A percentile compares a stretch with the other conserved stretches of the same genome.
Conservation (phyloP, 2,113 vertebrate genomes). For the Marmota flaviventris region DNA sequence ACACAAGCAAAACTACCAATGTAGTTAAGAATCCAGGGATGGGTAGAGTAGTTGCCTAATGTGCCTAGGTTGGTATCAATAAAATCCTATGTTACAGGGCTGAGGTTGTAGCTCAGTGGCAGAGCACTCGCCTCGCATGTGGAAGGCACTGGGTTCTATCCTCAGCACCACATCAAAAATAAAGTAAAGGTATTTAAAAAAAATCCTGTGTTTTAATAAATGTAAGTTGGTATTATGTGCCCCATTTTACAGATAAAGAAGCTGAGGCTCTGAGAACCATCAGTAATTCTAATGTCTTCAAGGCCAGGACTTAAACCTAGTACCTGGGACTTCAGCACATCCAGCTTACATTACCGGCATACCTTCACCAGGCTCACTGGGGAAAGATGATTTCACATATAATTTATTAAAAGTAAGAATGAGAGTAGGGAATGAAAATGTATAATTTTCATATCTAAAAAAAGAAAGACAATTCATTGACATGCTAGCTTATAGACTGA, state of each 20-base stretch:
- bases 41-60: background rate
- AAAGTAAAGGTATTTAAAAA: no score
- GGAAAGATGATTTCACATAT: background rate
- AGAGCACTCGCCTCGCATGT: no score
- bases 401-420: slow-evolving; percentile 3
- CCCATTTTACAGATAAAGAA: background rate
- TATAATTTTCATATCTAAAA: background rate
- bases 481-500: background rate
- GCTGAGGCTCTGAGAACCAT: background rate
- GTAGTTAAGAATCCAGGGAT: background rate
- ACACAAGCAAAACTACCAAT: background rate
- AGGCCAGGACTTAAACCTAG: background rate
- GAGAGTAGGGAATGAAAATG: background rate
- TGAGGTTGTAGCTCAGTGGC: no score
- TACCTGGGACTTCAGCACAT: background rate
- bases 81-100: background rate
- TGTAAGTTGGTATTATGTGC: background rate
- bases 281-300: background rate
- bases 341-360: background rate
- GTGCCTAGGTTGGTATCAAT: background rate
- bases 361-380: background rate
- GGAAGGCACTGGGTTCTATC: no score
- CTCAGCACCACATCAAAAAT: no score
- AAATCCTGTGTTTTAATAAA: background rate
- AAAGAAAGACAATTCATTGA: background rate